Percentiles rank a stretch among this genome's conserved stretches.
These are phyloP conservation scores for Pherbina coryleti DNA, from an alignment of 2,888 invertebrate species.

Conservation along the genomic window DNA sequence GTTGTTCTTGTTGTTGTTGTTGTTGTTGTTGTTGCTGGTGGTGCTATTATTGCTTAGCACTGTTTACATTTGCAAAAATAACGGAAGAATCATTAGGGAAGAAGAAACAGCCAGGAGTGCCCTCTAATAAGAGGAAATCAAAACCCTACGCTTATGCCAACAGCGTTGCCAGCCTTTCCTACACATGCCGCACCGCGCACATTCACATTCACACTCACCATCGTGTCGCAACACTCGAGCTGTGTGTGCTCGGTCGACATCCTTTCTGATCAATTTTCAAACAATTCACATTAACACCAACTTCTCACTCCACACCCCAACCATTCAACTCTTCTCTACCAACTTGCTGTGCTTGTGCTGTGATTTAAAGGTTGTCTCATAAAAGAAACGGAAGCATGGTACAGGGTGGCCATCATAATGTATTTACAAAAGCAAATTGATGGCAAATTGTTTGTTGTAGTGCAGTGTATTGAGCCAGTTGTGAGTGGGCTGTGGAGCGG, in stretches of 20 bases:
- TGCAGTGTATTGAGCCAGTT: background rate
- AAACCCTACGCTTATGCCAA: background rate
- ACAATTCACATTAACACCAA: background rate
- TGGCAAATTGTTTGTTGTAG: constrained; percentile 33
- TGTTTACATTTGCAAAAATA: constrained; percentile 23
- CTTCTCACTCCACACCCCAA: too few relatives aligned
- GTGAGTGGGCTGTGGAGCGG: background rate
- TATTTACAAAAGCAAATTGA: constrained; percentile 41
- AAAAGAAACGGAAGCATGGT: background rate
- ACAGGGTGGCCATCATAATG: constrained; percentile 16
- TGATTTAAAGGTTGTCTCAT: background rate
- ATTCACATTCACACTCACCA: too few relatives aligned
- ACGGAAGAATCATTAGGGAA: background rate
- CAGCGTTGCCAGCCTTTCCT: background rate
- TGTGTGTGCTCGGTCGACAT: background rate
- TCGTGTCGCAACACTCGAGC: background rate
- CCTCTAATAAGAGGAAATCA: constrained; percentile 7
- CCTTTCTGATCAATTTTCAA: constrained; percentile 14
- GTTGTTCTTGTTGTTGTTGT: background rate
- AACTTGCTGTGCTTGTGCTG: too few relatives aligned
- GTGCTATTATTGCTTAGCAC: constrained; percentile 4
- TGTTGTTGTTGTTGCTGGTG: background rate
- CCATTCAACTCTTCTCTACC: too few relatives aligned
- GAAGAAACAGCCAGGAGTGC: background rate
- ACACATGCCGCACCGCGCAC: background rate